These are phyloP conservation scores for Solea solea DNA, from an alignment of 2,113 vertebrate species.

Conservation along the genomic window DNA sequence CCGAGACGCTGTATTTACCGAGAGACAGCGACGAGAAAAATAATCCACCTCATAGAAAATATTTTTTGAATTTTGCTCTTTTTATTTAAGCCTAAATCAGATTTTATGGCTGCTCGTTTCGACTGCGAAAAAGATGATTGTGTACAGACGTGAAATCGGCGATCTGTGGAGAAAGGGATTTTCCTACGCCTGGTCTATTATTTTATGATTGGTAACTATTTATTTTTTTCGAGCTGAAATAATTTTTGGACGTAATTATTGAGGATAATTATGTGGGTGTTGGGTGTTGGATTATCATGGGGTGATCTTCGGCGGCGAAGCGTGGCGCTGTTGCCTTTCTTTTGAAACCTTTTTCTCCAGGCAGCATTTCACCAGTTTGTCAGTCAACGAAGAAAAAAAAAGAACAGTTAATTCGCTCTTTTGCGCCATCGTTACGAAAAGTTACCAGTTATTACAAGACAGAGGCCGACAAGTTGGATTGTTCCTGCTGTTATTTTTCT, in stretches of 20 bases:
- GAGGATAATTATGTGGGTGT: slow-evolving; percentile 83
- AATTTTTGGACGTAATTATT: slow-evolving; percentile 74
- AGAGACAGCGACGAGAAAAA: slow-evolving; percentile 74
- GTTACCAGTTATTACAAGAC: slow-evolving; percentile 30
- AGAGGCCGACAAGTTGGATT: slow-evolving; percentile 22
- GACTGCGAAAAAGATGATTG: slow-evolving; percentile 78
- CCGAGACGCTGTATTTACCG: slow-evolving; percentile 65
- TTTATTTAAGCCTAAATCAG: slow-evolving; percentile 68
- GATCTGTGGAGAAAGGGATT: slow-evolving; percentile 64
- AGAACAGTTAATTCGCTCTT: slow-evolving; percentile 47
- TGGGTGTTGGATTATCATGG: slow-evolving; percentile 87
- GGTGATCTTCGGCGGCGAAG: slow-evolving; percentile 85
- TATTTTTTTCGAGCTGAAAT: slow-evolving; percentile 72
- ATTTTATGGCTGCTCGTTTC: slow-evolving; percentile 76
- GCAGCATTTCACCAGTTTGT: slow-evolving; percentile 70
- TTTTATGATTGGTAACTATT: slow-evolving; percentile 77
- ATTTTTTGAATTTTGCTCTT: slow-evolving; percentile 75
- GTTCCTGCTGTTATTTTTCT: slow-evolving; percentile 36
- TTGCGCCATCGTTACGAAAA: slow-evolving; percentile 43
- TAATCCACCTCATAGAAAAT: slow-evolving; percentile 73
- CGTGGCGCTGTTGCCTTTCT: slow-evolving; percentile 89
- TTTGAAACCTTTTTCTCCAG: slow-evolving; percentile 76
- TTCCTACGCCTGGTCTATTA: slow-evolving; percentile 56
- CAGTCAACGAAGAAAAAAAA: slow-evolving; percentile 51
- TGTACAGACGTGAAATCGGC: slow-evolving; percentile 67